phyloP scores from a whole-genome alignment of 2,797 vertebrate genomes.

The Epinephelus malabaricus region DNA sequence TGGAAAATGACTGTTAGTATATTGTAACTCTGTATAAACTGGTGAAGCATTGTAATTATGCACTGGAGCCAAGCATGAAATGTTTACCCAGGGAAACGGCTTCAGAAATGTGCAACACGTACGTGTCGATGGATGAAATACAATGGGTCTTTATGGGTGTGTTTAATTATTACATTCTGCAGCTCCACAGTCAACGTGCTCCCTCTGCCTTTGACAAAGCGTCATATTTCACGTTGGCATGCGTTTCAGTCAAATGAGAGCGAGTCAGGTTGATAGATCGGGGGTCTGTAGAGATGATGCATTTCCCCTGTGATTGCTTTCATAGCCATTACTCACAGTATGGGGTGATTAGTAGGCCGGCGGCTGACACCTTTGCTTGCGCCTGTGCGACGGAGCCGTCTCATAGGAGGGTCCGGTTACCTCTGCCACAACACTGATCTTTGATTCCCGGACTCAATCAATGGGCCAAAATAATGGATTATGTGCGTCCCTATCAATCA shows the following conservation, averaged over 20 bases:
- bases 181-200: conserved; percentile 48
- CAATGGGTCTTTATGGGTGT: conserved; percentile 66
- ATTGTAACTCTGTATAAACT: conserved; percentile 67
- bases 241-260: conserved; percentile 83
- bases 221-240: conserved; percentile 79
- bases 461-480: conserved; percentile 75
- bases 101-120: conserved; percentile 51
- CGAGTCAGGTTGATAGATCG: conserved; percentile 78
- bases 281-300: conserved; percentile 78
- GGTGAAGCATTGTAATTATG: conserved; percentile 73
- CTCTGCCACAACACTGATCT: conserved; percentile 65
- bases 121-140: conserved; percentile 72
- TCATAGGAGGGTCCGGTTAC: conserved; percentile 70
- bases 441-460: conserved; percentile 72
- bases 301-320: conserved; percentile 82
- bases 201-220: conserved; percentile 72
- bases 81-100: conserved; percentile 58
- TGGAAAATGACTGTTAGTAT: conserved; percentile 77
- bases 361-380: conserved; percentile 69
- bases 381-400: conserved; percentile 58
- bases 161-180: conserved; percentile 78
- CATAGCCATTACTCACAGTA: conserved; percentile 80
- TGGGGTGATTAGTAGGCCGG: conserved; percentile 77
- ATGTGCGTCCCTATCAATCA: conserved; percentile 69
- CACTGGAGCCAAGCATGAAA: conserved; percentile 54